These are phyloP conservation scores for Epizoanthus rinbou DNA, from an alignment of 92 coral and sea anemone species.

Conservation along the genomic window DNA sequence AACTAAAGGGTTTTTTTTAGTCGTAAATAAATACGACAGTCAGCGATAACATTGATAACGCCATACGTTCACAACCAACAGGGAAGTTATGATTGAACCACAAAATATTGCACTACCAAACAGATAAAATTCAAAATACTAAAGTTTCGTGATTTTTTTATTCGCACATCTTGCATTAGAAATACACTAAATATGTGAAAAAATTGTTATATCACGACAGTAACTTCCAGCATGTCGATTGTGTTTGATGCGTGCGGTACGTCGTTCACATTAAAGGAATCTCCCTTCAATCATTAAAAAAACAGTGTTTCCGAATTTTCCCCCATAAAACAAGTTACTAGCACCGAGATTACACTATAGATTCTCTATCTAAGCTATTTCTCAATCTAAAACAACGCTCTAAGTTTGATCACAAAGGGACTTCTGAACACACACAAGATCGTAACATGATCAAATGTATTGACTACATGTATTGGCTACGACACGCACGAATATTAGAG, in stretches of 20 bases:
- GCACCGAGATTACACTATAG: neutral
- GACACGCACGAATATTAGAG: slow-evolving; percentile 15
- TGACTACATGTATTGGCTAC: slow-evolving; percentile 28
- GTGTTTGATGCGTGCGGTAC: slow-evolving; percentile 7
- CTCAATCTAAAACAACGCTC: slow-evolving; percentile 19
- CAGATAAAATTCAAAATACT: neutral
- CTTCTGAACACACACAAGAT: slow-evolving; percentile 15
- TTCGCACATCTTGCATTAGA: neutral
- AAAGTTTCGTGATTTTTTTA: neutral
- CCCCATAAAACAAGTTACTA: slow-evolving; percentile 12
- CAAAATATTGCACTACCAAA: slow-evolving; percentile 5
- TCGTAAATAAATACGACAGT: slow-evolving; percentile 31
- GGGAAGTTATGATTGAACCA: slow-evolving; percentile 8
- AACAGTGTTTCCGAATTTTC: slow-evolving; percentile 23
- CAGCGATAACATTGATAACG: neutral
- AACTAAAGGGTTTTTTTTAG: slow-evolving; percentile 18
- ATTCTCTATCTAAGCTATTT: slow-evolving; percentile 4
- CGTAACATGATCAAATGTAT: slow-evolving; percentile 40
- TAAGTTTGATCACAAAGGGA: slow-evolving; percentile 30
- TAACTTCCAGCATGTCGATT: slow-evolving; percentile 15
- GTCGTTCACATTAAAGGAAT: slow-evolving; percentile 41
- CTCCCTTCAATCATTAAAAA: slow-evolving; percentile 20
- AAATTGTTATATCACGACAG: neutral
- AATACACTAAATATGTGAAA: neutral
- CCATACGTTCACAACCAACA: neutral